Evolutionary conservation across 2,888 invertebrate species (phyloP).

Genomic region (Hymenopus coronatus): DNA sequence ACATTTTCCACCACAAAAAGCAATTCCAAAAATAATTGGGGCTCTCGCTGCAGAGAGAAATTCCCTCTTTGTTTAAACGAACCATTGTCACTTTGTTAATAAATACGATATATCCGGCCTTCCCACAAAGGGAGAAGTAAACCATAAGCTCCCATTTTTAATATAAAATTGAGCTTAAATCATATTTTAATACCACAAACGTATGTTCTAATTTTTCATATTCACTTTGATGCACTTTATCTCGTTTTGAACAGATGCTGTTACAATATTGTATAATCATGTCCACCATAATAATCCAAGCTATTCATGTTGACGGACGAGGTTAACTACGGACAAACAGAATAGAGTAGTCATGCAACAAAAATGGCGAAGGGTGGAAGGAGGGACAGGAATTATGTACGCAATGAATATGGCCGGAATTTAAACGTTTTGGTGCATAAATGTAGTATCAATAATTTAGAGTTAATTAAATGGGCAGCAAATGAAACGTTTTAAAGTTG

Average conservation of each 20-base stretch:
- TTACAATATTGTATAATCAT: background rate
- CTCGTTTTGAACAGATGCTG: background rate
- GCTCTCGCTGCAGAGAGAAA: too few species aligned
- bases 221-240: background rate
- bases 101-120: too few species aligned
- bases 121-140: too few species aligned
- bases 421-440: background rate
- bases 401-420: background rate
- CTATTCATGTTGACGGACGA: background rate
- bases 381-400: background rate
- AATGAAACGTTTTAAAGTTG: background rate
- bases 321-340: background rate
- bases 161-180: too few species aligned
- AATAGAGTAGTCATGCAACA: background rate
- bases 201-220: background rate
- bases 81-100: too few species aligned
- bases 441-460: background rate
- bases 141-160: too few species aligned
- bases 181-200: too few species aligned
- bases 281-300: background rate
- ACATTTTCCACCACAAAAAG: too few species aligned
- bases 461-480: background rate
- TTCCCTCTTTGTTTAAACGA: too few species aligned
- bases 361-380: background rate
- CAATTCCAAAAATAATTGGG: too few species aligned